These are phyloP conservation scores for Podilymbus podiceps DNA, from an alignment of 2,113 vertebrate species.

Conservation along the genomic window DNA sequence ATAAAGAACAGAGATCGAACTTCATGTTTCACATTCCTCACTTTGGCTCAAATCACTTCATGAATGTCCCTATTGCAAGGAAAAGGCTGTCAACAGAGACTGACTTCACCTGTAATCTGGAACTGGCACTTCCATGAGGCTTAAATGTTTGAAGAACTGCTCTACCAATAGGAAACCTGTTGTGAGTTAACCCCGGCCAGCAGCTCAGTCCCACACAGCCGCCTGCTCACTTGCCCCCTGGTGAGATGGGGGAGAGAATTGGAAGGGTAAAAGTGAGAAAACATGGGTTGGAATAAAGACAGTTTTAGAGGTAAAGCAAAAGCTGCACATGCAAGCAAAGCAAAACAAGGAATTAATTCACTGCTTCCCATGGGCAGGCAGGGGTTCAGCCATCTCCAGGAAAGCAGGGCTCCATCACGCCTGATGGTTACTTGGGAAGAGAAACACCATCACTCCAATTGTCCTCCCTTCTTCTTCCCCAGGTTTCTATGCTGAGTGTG, in stretches of 20 bases:
- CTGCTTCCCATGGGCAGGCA: fast-evolving
- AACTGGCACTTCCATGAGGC: background rate
- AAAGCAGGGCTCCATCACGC: fast-evolving
- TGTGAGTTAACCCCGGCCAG: background rate
- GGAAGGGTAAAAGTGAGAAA: background rate
- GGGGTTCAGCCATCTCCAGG: background rate
- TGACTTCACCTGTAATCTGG: background rate
- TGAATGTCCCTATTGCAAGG: background rate
- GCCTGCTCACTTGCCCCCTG: background rate
- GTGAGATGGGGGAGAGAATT: background rate
- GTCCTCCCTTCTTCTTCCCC: fast-evolving
- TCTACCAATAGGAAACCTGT: background rate
- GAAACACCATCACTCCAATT: fast-evolving
- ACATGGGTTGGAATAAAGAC: background rate
- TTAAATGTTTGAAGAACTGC: background rate
- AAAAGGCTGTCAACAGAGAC: background rate
- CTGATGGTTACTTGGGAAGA: background rate
- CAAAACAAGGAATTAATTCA: background rate
- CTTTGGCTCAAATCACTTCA: background rate
- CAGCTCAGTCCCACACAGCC: background rate
- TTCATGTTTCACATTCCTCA: background rate
- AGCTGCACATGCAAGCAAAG: background rate
- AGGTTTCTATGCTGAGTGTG: background rate
- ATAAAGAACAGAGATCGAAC: background rate
- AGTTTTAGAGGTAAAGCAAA: background rate